Conservation (phyloP, 2,888 invertebrate species). For the Clunio marinus region DNA sequence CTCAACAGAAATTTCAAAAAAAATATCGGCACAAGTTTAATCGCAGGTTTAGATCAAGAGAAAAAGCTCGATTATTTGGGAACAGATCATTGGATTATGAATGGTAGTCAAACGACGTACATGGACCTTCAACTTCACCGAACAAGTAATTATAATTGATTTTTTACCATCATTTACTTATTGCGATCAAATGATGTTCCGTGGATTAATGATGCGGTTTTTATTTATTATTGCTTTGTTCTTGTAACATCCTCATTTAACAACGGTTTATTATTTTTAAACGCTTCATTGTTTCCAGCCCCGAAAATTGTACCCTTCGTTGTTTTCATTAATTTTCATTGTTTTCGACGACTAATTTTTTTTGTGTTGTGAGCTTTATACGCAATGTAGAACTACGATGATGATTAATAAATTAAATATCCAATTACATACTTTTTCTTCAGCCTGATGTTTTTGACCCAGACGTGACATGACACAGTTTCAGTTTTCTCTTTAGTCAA, state of each 20-base stretch:
- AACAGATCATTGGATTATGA: neutral
- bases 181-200: neutral
- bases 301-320: neutral
- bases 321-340: no score
- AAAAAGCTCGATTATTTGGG: no score
- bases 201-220: slow-evolving; percentile 10
- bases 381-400: no score
- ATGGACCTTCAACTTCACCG: slow-evolving; percentile 11
- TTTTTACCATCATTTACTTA: neutral
- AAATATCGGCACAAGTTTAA: no score
- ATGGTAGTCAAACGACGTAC: neutral
- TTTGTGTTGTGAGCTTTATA: no score
- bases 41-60: no score
- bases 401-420: no score
- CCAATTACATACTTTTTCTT: no score
- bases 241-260: neutral
- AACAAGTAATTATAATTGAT: slow-evolving; percentile 24
- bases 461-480: slow-evolving; percentile 7
- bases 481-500: neutral
- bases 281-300: slow-evolving; percentile 1
- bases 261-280: neutral
- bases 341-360: no score
- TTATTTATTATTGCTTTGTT: no score
- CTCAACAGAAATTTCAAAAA: no score
- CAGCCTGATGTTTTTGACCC: no score